Conservation (phyloP, 2,888 invertebrate species). For the Argyresthia goedartella region DNA sequence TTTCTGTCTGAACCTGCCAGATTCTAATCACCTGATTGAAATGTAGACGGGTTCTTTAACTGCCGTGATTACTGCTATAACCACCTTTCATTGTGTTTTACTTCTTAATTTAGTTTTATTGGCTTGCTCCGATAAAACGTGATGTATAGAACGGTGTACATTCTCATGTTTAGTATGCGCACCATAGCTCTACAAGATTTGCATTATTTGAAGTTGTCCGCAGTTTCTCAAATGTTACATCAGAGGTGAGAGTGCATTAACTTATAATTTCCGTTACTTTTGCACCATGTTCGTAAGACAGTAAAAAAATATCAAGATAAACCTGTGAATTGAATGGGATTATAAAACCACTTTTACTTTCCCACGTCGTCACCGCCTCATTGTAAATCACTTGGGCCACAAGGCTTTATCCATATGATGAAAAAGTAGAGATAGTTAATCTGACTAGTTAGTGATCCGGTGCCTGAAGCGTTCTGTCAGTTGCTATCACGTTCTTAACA, state of each 20-base stretch:
- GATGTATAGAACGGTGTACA: too few relatives aligned
- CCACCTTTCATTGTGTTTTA: neutral
- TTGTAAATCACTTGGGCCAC: neutral
- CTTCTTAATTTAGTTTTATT: neutral
- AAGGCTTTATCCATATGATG: neutral
- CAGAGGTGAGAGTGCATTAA: neutral
- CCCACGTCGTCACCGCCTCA: neutral
- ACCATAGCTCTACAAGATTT: too few relatives aligned
- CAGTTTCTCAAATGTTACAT: neutral
- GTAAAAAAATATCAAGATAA: slow-evolving; percentile 4
- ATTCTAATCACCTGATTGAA: neutral
- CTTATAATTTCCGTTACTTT: neutral
- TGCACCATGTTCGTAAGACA: neutral
- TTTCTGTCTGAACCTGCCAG: neutral
- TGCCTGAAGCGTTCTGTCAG: neutral
- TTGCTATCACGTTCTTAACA: neutral
- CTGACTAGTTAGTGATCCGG: neutral
- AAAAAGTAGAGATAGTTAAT: neutral
- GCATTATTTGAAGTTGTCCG: too few relatives aligned
- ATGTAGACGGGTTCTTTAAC: neutral
- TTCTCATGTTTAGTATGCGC: too few relatives aligned
- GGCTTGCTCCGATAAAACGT: neutral
- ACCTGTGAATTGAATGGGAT: slow-evolving; percentile 2
- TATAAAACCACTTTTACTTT: slow-evolving; percentile 5
- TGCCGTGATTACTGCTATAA: neutral